phyloP scores from a whole-genome alignment of 1,140 invertebrate species.

The Camponotus vicinus region DNA sequence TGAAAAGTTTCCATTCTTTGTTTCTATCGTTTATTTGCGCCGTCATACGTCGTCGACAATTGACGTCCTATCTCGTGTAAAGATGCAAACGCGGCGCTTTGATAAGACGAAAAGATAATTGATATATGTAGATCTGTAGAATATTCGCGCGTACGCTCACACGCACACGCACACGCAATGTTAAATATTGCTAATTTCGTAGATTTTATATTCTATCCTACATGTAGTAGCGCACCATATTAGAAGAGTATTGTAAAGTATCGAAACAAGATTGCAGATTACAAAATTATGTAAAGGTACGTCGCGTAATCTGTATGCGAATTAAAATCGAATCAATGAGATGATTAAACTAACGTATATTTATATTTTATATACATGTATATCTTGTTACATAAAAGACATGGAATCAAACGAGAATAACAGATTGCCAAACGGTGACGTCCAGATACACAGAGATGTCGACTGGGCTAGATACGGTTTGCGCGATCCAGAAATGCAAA shows the following conservation, averaged over 20 bases:
- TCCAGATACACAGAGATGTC: constrained; percentile 77
- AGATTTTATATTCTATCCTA: constrained; percentile 58
- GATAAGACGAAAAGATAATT: constrained; percentile 39
- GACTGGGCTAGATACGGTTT: constrained; percentile 88
- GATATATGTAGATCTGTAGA: not conserved
- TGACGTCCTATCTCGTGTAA: constrained; percentile 54
- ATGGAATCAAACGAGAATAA: constrained; percentile 73
- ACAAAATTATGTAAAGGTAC: not conserved
- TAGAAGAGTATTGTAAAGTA: not conserved
- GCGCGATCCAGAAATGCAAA: constrained; percentile 83
- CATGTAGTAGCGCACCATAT: not conserved
- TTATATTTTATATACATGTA: not conserved
- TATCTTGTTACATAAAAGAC: constrained; percentile 25
- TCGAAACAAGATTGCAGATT: not conserved
- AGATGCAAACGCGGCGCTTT: constrained; percentile 34
- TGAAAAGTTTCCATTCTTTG: no score
- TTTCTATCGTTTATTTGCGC: not conserved
- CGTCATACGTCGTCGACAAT: constrained; percentile 61
- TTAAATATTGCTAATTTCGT: not conserved
- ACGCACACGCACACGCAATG: not conserved
- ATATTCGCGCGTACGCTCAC: not conserved
- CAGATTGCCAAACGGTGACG: constrained; percentile 69
- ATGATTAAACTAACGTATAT: not conserved
- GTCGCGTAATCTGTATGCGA: not conserved
- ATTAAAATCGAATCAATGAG: no score